Evolutionary conservation across 2,888 invertebrate genomes (phyloP).

Genomic region (Dasysyrphus tricinctus): DNA sequence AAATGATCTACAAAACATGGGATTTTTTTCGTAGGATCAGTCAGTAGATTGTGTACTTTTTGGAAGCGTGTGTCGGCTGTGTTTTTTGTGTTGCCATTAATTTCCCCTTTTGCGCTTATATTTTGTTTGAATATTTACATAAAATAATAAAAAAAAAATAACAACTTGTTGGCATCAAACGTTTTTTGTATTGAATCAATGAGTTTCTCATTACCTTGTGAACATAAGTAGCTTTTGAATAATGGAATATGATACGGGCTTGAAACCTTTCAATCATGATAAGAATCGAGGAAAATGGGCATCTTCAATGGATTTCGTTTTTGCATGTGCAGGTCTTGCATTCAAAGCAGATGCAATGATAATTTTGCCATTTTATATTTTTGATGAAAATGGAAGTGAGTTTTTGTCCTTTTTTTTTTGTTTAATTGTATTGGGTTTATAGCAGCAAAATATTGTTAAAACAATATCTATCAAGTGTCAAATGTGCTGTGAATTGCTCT

Average conservation of each 20-base stretch:
- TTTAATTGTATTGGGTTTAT: no score
- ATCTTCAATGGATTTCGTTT: slow-evolving; percentile 89
- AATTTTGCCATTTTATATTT: no score
- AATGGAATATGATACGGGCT: slow-evolving; percentile 79
- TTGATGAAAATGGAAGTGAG: no score
- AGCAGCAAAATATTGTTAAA: no score
- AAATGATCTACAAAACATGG: slow-evolving; percentile 13
- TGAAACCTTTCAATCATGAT: slow-evolving; percentile 80
- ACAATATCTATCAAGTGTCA: no score
- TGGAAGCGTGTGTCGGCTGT: background rate
- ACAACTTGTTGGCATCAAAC: background rate
- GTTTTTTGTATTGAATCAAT: background rate
- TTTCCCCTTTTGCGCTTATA: background rate
- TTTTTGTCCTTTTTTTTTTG: no score
- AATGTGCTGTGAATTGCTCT: no score
- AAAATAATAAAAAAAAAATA: background rate
- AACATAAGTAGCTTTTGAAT: background rate
- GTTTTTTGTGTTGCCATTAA: background rate
- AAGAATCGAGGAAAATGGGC: slow-evolving; percentile 87
- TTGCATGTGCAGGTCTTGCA: slow-evolving; percentile 91
- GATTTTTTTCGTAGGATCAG: background rate
- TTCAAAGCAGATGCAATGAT: no score
- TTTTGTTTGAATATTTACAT: background rate
- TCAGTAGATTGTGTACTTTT: slow-evolving; percentile 17
- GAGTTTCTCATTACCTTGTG: background rate